phyloP scores from a whole-genome alignment of 2,797 vertebrate species.

The Pitangus sulphuratus region DNA sequence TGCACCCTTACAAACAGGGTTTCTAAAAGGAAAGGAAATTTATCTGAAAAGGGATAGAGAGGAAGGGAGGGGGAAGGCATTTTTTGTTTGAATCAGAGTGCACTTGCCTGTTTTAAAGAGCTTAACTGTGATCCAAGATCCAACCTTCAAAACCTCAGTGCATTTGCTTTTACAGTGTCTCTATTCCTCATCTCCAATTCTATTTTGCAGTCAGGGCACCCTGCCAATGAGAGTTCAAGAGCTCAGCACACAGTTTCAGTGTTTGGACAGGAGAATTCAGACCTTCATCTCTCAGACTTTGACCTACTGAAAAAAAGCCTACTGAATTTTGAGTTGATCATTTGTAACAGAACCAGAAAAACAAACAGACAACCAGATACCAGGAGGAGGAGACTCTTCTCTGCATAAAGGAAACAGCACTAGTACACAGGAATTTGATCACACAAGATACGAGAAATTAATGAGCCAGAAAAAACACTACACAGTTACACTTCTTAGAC shows the following conservation, averaged over 20 bases:
- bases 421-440: neutral
- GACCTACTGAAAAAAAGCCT: neutral
- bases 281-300: neutral
- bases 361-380: neutral
- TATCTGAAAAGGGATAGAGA: neutral
- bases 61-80: neutral
- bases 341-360: neutral
- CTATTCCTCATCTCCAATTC: neutral
- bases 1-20: neutral
- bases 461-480: neutral
- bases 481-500: neutral
- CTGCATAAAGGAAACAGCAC: neutral
- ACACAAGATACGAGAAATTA: neutral
- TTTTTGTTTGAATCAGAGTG: neutral
- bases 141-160: neutral
- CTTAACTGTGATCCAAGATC: neutral
- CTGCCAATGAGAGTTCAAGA: neutral
- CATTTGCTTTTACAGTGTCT: slow-evolving; percentile 2
- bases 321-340: neutral
- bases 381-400: neutral
- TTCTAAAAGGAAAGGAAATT: neutral
- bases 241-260: neutral
- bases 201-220: neutral
- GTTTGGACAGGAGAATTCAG: neutral
- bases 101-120: neutral